phyloP scores from a whole-genome alignment of 2,888 invertebrate genomes.

The Ophioninae sp. region DNA sequence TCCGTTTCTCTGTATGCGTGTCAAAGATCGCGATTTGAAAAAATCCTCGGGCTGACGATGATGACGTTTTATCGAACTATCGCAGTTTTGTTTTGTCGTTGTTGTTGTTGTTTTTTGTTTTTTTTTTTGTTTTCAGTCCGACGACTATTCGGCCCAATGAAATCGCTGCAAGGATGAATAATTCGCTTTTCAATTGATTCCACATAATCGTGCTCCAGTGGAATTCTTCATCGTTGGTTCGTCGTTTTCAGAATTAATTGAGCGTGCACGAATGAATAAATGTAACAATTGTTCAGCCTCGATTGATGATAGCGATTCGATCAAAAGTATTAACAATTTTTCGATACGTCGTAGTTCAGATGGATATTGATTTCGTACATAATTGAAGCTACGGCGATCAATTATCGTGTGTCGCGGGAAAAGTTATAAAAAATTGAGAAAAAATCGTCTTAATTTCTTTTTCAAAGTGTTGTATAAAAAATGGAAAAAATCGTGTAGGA shows the following conservation, averaged over 20 bases:
- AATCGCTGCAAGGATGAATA: not conserved
- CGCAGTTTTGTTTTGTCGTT: not conserved
- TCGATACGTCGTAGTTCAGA: not conserved
- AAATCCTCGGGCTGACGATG: constrained; percentile 11
- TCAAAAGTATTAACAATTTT: too few relatives aligned
- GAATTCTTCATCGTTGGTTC: not conserved
- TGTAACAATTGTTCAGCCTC: not conserved
- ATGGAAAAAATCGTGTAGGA: too few relatives aligned
- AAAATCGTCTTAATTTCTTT: not conserved
- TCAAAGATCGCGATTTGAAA: constrained; percentile 45
- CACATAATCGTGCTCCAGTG: not conserved
- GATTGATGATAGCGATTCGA: not conserved
- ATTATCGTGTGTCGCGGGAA: not conserved
- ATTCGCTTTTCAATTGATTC: not conserved
- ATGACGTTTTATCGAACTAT: constrained; percentile 8
- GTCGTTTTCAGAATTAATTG: not conserved
- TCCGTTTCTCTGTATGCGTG: constrained; percentile 44
- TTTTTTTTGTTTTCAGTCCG: not conserved
- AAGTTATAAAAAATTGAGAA: not conserved
- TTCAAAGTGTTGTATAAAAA: too few relatives aligned
- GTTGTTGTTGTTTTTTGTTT: too few relatives aligned
- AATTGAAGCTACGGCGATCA: not conserved
- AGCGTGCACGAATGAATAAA: not conserved
- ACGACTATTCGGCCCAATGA: constrained; percentile 7
- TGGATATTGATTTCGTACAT: too few relatives aligned